Base-by-base conservation (phyloP, 2,113 vertebrate genomes). In the Ginglymostoma cirratum region DNA sequence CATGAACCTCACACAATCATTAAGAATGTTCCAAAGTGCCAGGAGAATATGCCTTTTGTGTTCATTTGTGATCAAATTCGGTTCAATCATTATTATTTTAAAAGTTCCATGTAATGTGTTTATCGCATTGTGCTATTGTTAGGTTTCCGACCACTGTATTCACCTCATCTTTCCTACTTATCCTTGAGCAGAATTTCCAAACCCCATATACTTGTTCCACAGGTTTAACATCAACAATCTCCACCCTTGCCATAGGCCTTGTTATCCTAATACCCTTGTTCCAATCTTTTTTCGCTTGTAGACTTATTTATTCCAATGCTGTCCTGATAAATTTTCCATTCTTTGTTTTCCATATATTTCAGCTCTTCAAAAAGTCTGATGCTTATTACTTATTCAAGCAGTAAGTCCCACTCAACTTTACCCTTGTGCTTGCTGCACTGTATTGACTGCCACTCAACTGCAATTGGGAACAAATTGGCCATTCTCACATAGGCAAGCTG, bases 31-130 rank as follows among this genome's bases (percentile, higher is more conserved):
- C 21, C 42, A 30, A 87, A 52, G 24, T 52, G 3, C 52, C 30
- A 61, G 14, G 52, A 65, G 87, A 90, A 90, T 65, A n/a, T 30
- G 27, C 27, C 87, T 61, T 23, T 30, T 14, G 52, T 34, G 12
- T 89, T 61, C 52, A 90, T 90, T 61, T 17, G 10, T 90, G 61
- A 80, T 8, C 27, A 34, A 55, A 61, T 89, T 48, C 52, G 61
- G 86, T 55, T 55, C 30, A 61, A 90, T 90, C 87, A 90, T 90
- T 90, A 90, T 45, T 42, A 83, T 85, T 23, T 85, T 85, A 21
- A 85, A 85, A 85, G 83, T 5, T 85, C 83, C 5, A 45, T 48
- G 38, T 45, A 23, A 23, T 8, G 38, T 45, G 45, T 85, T 23
- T 45, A 45, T 21, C 45, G 19, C 83, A 85, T 6, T 45, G 4